Conservation (phyloP, 1,140 invertebrate genomes). For the Eriosoma lanigerum region DNA sequence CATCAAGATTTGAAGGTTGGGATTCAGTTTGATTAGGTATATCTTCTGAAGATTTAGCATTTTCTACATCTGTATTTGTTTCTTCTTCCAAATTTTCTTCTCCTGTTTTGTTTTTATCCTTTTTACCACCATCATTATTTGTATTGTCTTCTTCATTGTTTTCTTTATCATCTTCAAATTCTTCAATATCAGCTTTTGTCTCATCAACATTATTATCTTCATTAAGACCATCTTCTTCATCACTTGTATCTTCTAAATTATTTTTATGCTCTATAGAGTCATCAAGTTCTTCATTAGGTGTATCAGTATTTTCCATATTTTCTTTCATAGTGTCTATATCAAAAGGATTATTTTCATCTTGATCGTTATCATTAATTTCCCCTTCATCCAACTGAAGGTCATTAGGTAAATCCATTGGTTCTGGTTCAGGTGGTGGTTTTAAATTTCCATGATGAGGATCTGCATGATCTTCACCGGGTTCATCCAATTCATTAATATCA, state of each 20-base stretch:
- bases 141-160: conserved; percentile 55
- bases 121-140: conserved; percentile 55
- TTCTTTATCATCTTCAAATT: conserved; percentile 53
- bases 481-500: conserved; percentile 75
- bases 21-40: conserved; percentile 60
- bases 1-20: conserved; percentile 55
- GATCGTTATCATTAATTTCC: conserved; percentile 63
- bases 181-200: conserved; percentile 53
- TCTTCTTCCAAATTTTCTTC: conserved; percentile 57
- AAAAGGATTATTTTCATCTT: conserved; percentile 74
- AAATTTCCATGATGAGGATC: conserved; percentile 78
- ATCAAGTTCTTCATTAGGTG: conserved; percentile 54
- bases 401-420: conserved; percentile 83
- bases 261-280: conserved; percentile 55
- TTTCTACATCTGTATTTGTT: conserved; percentile 59
- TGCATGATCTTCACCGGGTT: conserved; percentile 78
- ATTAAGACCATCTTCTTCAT: conserved; percentile 51
- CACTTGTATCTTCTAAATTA: conserved; percentile 53
- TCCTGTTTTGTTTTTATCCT: conserved; percentile 58
- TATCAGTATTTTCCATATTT: conserved; percentile 52
- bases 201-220: conserved; percentile 55
- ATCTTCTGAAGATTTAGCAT: conserved; percentile 64
- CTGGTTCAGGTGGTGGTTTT: conserved; percentile 73
- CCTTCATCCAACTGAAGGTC: conserved; percentile 80
- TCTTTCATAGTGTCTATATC: conserved; percentile 78